Conservation (phyloP, 2,888 invertebrate species). For the Aphidius colemani region DNA sequence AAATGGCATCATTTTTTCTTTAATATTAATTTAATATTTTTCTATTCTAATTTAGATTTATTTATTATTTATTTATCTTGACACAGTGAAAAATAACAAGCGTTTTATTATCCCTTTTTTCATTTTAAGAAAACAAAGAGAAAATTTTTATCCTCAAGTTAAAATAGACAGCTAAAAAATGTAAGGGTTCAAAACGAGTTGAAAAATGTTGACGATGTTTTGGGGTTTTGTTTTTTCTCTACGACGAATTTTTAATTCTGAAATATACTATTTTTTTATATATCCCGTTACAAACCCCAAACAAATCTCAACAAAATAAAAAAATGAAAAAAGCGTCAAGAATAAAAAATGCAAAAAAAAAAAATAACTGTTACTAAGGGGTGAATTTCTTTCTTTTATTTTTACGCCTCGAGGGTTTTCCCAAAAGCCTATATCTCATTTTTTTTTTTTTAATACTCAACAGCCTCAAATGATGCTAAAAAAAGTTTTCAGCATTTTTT, state of each 20-base stretch:
- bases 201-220: constrained; percentile 1
- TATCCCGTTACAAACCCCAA: constrained; percentile 20
- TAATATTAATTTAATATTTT: no score
- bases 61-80: no score
- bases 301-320: neutral
- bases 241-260: constrained; percentile 21
- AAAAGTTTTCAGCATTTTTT: constrained; percentile 15
- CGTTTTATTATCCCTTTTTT: no score
- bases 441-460: neutral
- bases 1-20: no score
- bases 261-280: constrained; percentile 23
- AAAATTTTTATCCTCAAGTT: no score
- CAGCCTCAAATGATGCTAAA: neutral
- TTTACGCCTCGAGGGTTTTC: constrained; percentile 14
- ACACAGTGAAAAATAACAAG: no score
- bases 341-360: no score
- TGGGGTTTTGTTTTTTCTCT: constrained; percentile 3
- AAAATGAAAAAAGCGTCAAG: no score
- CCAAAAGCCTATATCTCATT: constrained; percentile 5
- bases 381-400: no score
- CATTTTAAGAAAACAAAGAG: no score
- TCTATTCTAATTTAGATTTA: no score
- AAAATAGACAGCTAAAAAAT: neutral
- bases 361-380: no score
- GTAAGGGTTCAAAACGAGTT: neutral